phyloP scores from a whole-genome alignment of 2,113 vertebrate species.

The Eonycteris spelaea region DNA sequence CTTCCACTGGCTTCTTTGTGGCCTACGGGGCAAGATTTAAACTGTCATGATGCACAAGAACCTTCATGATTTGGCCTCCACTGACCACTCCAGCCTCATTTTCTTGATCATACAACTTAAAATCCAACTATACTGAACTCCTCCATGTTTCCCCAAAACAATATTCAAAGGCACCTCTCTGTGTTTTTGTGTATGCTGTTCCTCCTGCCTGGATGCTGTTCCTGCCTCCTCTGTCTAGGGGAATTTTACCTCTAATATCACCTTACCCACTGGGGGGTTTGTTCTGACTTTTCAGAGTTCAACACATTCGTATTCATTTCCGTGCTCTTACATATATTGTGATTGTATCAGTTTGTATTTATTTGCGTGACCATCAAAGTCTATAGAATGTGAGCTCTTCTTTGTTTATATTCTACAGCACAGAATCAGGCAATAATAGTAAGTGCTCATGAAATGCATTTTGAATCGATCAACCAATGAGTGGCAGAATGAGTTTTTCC shows the following conservation, averaged over 20 bases:
- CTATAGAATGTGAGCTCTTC: background rate
- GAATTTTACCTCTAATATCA: background rate
- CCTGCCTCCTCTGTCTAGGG: background rate
- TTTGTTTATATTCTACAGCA: background rate
- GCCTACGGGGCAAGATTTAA: background rate
- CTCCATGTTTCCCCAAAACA: background rate
- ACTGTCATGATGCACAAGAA: background rate
- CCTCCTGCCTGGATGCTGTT: background rate
- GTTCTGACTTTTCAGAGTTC: background rate
- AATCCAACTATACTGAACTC: background rate
- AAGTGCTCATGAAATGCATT: background rate
- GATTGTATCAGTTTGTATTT: background rate
- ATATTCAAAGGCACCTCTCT: background rate
- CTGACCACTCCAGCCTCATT: background rate
- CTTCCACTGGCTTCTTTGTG: background rate
- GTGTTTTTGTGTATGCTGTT: background rate
- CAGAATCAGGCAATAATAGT: background rate
- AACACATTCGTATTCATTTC: fast-evolving
- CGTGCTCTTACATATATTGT: too few relatives aligned
- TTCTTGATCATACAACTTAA: background rate
- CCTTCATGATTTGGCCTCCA: background rate
- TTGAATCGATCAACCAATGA: background rate
- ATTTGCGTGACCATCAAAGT: background rate
- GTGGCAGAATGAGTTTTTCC: background rate
- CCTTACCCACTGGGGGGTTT: background rate